Conservation (phyloP, 2,113 vertebrate genomes). For the Thymallus thymallus region DNA sequence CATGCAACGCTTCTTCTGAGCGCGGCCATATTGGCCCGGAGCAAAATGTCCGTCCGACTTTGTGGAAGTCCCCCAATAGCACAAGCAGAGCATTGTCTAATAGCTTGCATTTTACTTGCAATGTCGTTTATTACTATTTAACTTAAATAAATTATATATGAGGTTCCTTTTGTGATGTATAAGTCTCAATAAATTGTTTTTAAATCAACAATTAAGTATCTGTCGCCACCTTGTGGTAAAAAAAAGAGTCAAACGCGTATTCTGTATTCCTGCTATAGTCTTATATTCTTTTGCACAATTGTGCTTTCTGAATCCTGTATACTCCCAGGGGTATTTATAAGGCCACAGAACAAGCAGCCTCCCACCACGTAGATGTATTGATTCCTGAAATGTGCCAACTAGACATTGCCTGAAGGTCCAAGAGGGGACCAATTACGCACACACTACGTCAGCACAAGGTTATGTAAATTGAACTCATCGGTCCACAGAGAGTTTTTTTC, state of each 20-base stretch:
- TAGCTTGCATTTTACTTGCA: conserved; percentile 40
- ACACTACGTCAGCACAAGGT: background rate
- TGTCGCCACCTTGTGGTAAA: conserved; percentile 22
- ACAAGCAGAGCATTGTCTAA: conserved; percentile 61
- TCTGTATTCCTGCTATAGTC: too few species aligned
- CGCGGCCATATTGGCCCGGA: conserved; percentile 65
- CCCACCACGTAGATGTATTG: conserved; percentile 34
- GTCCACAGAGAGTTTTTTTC: background rate
- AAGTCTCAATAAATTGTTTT: background rate
- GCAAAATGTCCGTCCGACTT: conserved; percentile 47
- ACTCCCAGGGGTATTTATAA: conserved; percentile 45
- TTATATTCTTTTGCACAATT: background rate
- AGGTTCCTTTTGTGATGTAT: background rate
- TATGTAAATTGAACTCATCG: background rate
- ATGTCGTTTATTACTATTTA: background rate
- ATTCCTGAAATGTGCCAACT: conserved; percentile 40
- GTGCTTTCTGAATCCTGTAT: background rate
- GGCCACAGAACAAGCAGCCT: background rate
- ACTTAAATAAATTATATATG: background rate
- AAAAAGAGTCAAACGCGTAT: too few species aligned
- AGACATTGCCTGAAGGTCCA: conserved; percentile 30
- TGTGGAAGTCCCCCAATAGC: conserved; percentile 45
- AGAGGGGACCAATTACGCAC: conserved; percentile 38
- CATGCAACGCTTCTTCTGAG: conserved; percentile 31
- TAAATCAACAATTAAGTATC: background rate